Evolutionary conservation across 92 coral and sea anemone genomes (phyloP).

Genomic region (Pocillopora grandis): DNA sequence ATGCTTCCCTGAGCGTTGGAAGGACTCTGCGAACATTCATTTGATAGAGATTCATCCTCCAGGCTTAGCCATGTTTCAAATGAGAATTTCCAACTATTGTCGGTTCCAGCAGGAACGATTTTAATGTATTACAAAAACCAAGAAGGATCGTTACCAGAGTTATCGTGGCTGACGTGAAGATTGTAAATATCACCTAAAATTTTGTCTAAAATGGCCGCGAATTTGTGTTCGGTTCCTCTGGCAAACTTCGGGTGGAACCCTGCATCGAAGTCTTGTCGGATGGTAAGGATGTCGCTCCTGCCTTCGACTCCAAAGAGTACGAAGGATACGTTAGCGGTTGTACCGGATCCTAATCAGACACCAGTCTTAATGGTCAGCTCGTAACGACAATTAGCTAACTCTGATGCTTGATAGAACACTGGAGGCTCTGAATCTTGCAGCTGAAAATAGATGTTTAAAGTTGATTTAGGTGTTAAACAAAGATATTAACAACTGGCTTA

Average conservation of each 20-base stretch:
- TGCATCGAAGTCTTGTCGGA: not conserved
- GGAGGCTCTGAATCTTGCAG: not conserved
- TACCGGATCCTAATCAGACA: not conserved
- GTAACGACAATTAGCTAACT: not conserved
- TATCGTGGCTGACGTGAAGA: not conserved
- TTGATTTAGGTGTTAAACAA: too few species aligned
- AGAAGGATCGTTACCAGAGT: not conserved
- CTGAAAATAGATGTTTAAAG: not conserved
- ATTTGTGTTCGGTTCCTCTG: not conserved
- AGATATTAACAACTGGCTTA: too few species aligned
- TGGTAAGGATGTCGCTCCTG: not conserved
- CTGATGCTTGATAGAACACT: not conserved
- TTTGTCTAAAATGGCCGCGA: not conserved
- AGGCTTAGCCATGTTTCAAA: conserved; percentile 5
- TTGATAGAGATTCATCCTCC: conserved; percentile 2
- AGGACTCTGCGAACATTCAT: not conserved
- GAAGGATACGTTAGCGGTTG: not conserved
- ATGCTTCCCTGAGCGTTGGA: not conserved
- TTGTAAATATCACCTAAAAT: not conserved
- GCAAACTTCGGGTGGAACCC: not conserved
- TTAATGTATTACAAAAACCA: not conserved
- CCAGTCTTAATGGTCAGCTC: not conserved
- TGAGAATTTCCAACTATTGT: not conserved
- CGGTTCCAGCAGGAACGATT: not conserved
- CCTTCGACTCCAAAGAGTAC: not conserved